These are phyloP conservation scores for Poecilia velifera DNA, from an alignment of 2,797 vertebrate genomes.

Conservation along the genomic window DNA sequence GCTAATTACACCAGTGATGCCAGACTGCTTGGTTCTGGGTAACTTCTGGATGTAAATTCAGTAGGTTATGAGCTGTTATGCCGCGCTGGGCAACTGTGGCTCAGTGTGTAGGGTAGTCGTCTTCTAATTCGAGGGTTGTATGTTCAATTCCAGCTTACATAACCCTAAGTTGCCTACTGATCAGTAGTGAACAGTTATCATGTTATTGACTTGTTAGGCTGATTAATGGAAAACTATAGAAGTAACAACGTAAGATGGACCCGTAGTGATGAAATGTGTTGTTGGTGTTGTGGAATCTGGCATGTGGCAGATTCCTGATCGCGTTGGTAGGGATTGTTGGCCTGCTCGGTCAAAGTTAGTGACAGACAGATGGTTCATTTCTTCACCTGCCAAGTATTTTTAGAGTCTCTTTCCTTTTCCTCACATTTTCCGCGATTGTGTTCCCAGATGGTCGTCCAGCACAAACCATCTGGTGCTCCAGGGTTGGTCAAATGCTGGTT, in stretches of 20 bases:
- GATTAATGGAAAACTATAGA: too few species aligned
- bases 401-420: background rate
- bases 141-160: too few species aligned
- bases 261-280: background rate
- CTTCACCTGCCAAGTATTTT: slow-evolving; percentile 14
- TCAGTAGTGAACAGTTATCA: background rate
- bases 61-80: slow-evolving; percentile 23
- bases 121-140: too few species aligned
- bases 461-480: slow-evolving; percentile 10
- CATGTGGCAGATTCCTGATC: background rate
- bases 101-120: too few species aligned
- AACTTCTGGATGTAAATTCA: slow-evolving; percentile 47
- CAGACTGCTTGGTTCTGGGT: slow-evolving; percentile 37
- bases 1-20: slow-evolving; percentile 35
- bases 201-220: background rate
- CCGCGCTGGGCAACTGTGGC: slow-evolving; percentile 35
- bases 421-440: background rate
- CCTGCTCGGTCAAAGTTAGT: background rate
- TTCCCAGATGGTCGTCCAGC: background rate
- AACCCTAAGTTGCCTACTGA: too few species aligned
- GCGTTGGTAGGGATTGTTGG: background rate
- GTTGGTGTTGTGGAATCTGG: background rate
- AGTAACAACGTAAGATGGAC: too few species aligned
- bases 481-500: background rate
- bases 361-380: slow-evolving; percentile 16